Evolutionary conservation across 2,888 invertebrate genomes (phyloP).

Genomic region (Pyrgus malvae): DNA sequence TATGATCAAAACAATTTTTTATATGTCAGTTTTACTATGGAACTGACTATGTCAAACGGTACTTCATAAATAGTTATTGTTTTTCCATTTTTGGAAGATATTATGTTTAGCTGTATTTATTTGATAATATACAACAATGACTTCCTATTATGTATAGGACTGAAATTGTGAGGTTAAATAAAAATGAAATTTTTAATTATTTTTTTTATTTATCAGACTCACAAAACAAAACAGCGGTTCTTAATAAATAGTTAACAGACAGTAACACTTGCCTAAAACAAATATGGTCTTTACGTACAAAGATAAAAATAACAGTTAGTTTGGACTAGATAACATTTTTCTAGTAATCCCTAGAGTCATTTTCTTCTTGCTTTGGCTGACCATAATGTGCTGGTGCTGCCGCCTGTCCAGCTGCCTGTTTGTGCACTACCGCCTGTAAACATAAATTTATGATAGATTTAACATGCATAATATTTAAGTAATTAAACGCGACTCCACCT

Average conservation of each 20-base stretch:
- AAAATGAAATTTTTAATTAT: not conserved
- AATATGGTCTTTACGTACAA: slow-evolving; percentile 6
- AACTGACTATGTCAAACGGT: too few relatives aligned
- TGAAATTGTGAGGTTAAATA: not conserved
- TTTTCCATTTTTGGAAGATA: too few relatives aligned
- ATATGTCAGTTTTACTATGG: too few relatives aligned
- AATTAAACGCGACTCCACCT: too few relatives aligned
- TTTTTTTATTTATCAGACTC: slow-evolving; percentile 16
- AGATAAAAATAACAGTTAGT: not conserved
- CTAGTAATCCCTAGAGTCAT: slow-evolving; percentile 69
- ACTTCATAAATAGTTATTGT: too few relatives aligned
- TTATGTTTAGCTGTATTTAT: not conserved
- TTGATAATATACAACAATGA: too few relatives aligned
- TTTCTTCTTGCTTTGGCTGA: slow-evolving; percentile 54
- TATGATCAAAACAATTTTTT: too few relatives aligned
- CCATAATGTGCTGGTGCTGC: slow-evolving; percentile 57
- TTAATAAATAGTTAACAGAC: slow-evolving; percentile 57
- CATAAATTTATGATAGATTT: not conserved
- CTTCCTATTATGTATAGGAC: too few relatives aligned
- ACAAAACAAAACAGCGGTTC: slow-evolving; percentile 32
- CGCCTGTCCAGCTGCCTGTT: slow-evolving; percentile 56
- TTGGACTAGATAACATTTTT: slow-evolving; percentile 6
- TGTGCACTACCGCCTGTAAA: slow-evolving; percentile 72
- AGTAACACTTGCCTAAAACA: slow-evolving; percentile 32
- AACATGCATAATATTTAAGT: not conserved